Percentiles rank a stretch among this genome's conserved stretches.
Evolutionary conservation across 2,888 invertebrate species (phyloP).

Genomic region (Caenorhabditis sp.): DNA sequence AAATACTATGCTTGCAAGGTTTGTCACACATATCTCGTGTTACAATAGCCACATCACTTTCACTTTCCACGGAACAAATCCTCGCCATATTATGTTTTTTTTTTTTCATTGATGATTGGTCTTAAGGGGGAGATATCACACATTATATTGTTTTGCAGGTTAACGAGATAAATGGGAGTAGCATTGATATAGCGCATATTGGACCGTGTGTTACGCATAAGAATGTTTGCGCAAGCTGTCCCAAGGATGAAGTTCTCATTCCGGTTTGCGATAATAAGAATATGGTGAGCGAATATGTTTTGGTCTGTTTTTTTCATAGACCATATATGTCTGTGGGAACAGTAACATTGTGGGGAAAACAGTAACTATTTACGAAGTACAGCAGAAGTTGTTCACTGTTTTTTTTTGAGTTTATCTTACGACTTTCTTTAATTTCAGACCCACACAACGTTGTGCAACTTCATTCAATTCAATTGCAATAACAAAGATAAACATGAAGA

Average conservation of each 20-base stretch:
- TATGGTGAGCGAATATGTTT: conserved; percentile 19
- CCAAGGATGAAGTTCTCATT: conserved; percentile 29
- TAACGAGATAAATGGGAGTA: conserved; percentile 39
- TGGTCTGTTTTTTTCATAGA: no score
- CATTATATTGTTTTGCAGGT: conserved; percentile 29
- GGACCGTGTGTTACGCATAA: conserved; percentile 33
- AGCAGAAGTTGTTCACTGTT: no score
- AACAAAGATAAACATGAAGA: conserved; percentile 41
- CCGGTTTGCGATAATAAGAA: conserved; percentile 49
- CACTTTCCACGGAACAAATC: neutral
- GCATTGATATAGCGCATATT: conserved; percentile 30
- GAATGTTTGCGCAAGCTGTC: conserved; percentile 33
- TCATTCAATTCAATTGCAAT: conserved; percentile 64
- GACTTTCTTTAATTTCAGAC: no score
- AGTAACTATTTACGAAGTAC: no score
- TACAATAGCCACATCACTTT: neutral
- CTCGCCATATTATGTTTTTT: neutral
- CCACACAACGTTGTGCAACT: conserved; percentile 53
- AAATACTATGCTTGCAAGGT: conserved; percentile 59
- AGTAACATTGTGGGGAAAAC: no score
- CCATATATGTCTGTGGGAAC: neutral
- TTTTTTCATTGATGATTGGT: neutral
- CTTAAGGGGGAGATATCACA: neutral
- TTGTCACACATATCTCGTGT: conserved; percentile 1
- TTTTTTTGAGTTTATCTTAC: no score